phyloP scores from a whole-genome alignment of 2,113 vertebrate species.

The Anguilla rostrata region DNA sequence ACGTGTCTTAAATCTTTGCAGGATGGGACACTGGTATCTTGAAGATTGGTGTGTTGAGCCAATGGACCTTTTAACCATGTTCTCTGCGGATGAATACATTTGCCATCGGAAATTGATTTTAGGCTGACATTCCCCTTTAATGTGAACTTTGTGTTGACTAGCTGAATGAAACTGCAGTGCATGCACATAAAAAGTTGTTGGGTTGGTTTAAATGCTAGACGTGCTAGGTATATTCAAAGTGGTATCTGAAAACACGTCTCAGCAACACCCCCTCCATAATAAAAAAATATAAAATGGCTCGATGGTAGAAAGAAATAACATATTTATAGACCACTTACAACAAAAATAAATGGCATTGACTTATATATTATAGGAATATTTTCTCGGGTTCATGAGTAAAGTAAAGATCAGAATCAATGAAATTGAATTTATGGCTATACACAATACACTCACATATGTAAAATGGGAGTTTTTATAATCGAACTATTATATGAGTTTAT shows the following conservation, averaged over 20 bases:
- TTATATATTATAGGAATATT: constrained; percentile 1
- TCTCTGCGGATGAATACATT: too few species aligned
- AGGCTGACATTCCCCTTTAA: too few species aligned
- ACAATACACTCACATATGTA: neutral
- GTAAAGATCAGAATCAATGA: neutral
- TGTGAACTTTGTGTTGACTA: too few species aligned
- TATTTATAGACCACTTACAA: neutral
- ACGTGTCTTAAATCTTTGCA: too few species aligned
- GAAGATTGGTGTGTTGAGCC: too few species aligned
- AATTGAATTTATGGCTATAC: neutral
- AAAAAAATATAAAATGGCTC: neutral
- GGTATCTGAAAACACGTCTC: neutral
- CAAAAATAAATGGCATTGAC: neutral
- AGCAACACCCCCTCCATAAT: neutral
- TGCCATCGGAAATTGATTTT: too few species aligned
- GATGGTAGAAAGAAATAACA: neutral
- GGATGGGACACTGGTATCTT: too few species aligned
- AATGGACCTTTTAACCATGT: too few species aligned
- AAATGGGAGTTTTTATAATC: neutral
- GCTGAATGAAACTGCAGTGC: neutral
- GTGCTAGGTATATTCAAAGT: neutral
- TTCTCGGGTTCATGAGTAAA: neutral
- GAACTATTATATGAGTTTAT: neutral
- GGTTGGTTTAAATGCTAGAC: neutral
- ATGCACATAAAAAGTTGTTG: neutral